Conservation (phyloP, 2,113 vertebrate species). For the Tragelaphus scriptus region DNA sequence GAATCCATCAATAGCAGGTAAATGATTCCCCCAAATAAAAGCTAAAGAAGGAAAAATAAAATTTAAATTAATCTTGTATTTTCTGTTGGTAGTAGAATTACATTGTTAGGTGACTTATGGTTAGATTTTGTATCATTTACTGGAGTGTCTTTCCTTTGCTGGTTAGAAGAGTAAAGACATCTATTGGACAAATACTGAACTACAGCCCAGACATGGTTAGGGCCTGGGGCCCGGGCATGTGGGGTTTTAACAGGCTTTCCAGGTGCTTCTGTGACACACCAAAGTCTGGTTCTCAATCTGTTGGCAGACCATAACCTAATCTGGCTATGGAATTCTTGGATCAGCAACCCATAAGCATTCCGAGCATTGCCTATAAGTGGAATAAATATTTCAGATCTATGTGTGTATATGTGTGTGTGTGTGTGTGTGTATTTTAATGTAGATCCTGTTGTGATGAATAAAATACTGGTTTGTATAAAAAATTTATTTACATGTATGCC, state of each 20-base stretch:
- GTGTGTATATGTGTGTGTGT: neutral
- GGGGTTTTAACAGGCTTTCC: neutral
- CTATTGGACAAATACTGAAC: conserved; percentile 47
- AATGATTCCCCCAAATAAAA: neutral
- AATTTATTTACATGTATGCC: neutral
- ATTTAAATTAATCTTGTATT: neutral
- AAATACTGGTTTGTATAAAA: neutral
- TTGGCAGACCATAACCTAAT: neutral
- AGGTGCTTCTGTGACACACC: neutral
- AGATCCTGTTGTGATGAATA: neutral
- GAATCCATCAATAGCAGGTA: neutral
- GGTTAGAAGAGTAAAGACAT: conserved; percentile 27
- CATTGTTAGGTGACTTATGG: neutral
- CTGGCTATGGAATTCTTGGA: neutral
- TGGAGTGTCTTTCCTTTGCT: neutral
- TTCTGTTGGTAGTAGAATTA: neutral
- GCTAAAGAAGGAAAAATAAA: neutral
- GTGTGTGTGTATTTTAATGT: neutral
- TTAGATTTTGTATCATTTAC: neutral
- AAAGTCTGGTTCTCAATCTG: neutral
- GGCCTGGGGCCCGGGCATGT: neutral
- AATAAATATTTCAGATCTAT: neutral
- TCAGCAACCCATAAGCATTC: neutral
- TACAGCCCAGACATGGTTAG: neutral
- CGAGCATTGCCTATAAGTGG: neutral